phyloP scores from a whole-genome alignment of 2,113 vertebrate species.

The Pachycephala philippinensis region DNA sequence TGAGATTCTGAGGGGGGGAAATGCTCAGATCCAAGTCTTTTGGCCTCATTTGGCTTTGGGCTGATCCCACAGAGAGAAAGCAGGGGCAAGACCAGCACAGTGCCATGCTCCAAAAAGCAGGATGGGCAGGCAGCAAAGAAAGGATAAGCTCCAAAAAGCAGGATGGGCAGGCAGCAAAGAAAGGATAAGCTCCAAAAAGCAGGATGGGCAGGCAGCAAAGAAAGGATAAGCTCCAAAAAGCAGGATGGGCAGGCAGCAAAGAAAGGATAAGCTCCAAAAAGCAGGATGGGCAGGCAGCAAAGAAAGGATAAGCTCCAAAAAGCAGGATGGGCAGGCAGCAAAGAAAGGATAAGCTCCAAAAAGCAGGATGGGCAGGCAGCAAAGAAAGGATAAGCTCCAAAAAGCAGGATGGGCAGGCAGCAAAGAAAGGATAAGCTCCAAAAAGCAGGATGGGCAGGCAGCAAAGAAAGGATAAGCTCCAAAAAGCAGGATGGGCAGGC shows the following conservation, averaged over 20 bases:
- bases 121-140: too few relatives aligned
- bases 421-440: not conserved
- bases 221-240: not conserved
- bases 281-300: not conserved
- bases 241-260: too few relatives aligned
- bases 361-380: not conserved
- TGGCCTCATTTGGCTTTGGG: not conserved
- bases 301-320: not conserved
- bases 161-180: too few relatives aligned
- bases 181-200: not conserved
- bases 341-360: not conserved
- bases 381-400: not conserved
- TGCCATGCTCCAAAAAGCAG: not conserved
- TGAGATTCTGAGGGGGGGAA: rapidly evolving
- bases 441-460: not conserved
- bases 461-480: not conserved
- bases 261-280: too few relatives aligned
- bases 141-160: too few relatives aligned
- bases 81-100: not conserved
- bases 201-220: too few relatives aligned
- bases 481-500: not conserved
- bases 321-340: not conserved
- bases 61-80: not conserved
- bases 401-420: not conserved
- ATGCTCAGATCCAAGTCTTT: not conserved